Evolutionary conservation across 2,888 invertebrate genomes (phyloP).

Genomic region (Drosophila subsilvestris): DNA sequence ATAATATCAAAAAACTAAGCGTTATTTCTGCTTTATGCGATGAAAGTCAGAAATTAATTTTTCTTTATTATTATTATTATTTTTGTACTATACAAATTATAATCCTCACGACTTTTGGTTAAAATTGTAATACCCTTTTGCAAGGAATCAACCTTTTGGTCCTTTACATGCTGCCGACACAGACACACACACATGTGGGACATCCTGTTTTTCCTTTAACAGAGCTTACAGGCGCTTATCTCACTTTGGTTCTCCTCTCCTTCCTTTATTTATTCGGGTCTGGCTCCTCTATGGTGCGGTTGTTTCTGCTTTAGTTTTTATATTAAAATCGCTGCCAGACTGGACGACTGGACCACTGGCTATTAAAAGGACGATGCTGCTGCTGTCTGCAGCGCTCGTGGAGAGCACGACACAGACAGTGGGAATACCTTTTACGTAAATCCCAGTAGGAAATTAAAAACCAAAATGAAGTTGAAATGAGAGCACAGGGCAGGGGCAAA

Average conservation of each 20-base stretch:
- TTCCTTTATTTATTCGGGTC: constrained; percentile 22
- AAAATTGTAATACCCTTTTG: not conserved
- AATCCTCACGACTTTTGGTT: not conserved
- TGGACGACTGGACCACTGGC: constrained; percentile 56
- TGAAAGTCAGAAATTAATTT: too few relatives aligned
- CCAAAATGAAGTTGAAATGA: constrained; percentile 71
- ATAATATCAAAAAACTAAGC: too few relatives aligned
- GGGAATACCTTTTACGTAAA: constrained; percentile 70
- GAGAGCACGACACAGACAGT: constrained; percentile 20
- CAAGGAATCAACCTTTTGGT: too few relatives aligned
- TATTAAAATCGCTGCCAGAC: constrained; percentile 71
- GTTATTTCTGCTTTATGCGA: too few relatives aligned
- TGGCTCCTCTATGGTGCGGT: constrained; percentile 48
- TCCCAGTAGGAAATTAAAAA: constrained; percentile 80
- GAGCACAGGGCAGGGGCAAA: constrained; percentile 22
- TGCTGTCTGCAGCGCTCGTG: constrained; percentile 42
- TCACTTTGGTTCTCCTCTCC: constrained; percentile 48
- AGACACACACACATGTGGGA: not conserved
- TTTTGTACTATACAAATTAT: not conserved
- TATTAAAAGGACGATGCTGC: constrained; percentile 64
- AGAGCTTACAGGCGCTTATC: constrained; percentile 75
- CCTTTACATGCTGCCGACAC: not conserved
- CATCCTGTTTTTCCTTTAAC: constrained; percentile 46
- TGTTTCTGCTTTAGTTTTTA: constrained; percentile 66
- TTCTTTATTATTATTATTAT: too few relatives aligned